Evolutionary conservation across 2,888 invertebrate species (phyloP).

Genomic region (Salticus scenicus): DNA sequence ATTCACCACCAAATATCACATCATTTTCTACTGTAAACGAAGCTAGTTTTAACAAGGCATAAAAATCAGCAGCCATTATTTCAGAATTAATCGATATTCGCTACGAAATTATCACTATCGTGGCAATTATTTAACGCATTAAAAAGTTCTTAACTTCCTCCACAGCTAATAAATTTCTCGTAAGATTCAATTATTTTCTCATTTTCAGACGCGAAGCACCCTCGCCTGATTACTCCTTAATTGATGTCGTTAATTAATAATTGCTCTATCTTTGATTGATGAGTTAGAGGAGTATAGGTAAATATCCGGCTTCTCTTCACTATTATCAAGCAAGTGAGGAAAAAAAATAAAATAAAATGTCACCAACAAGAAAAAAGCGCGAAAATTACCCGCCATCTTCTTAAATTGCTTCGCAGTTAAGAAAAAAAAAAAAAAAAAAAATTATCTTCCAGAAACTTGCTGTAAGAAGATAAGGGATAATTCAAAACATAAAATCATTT

Average conservation of each 20-base stretch:
- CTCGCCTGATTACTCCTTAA: constrained; percentile 14
- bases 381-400: constrained; percentile 33
- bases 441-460: constrained; percentile 1
- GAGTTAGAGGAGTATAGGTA: constrained; percentile 4
- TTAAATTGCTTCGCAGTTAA: constrained; percentile 28
- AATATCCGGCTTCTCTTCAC: constrained; percentile 13
- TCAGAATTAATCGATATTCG: constrained; percentile 14
- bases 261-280: constrained; percentile 19
- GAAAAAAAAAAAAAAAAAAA: neutral
- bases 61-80: constrained; percentile 10
- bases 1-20: neutral
- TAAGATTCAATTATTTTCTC: constrained; percentile 19
- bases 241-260: constrained; percentile 19
- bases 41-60: constrained; percentile 2
- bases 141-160: constrained; percentile 19
- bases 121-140: constrained; percentile 16
- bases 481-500: constrained; percentile 37
- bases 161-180: constrained; percentile 9
- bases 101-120: constrained; percentile 11
- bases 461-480: constrained; percentile 4
- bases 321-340: neutral
- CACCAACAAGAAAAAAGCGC: constrained; percentile 7
- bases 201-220: neutral
- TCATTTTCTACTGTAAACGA: neutral
- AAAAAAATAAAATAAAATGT: neutral